A percentile compares a stretch with the other conserved stretches of the same genome.
Conservation (phyloP, 2,888 invertebrate species). For the Amaurobius ferox region DNA sequence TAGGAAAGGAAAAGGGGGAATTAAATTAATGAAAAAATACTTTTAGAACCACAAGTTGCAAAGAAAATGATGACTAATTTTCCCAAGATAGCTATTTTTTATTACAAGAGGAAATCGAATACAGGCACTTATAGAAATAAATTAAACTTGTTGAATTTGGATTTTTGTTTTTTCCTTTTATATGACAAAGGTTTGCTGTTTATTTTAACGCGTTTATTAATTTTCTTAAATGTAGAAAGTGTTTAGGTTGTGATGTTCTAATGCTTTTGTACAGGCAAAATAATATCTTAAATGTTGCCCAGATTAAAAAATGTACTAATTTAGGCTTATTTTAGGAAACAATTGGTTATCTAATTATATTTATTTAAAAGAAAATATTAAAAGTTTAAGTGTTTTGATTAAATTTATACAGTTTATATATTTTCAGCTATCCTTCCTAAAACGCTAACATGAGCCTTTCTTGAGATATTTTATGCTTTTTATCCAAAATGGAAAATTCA, state of each 20-base stretch:
- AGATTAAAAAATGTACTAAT: neutral
- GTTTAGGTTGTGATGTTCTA: neutral
- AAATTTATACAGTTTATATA: too few relatives aligned
- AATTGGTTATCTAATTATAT: neutral
- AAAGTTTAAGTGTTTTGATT: too few relatives aligned
- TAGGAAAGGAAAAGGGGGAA: constrained; percentile 15
- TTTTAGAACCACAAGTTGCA: constrained; percentile 26
- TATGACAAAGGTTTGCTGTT: constrained; percentile 31
- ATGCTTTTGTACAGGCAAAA: neutral
- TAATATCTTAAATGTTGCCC: neutral
- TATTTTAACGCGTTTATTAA: constrained; percentile 64
- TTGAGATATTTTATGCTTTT: too few relatives aligned
- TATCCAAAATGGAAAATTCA: too few relatives aligned
- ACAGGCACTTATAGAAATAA: constrained; percentile 48
- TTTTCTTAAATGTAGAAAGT: constrained; percentile 11
- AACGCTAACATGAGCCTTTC: too few relatives aligned
- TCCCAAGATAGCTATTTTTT: constrained; percentile 46
- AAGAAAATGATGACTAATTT: constrained; percentile 72
- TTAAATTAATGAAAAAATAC: constrained; percentile 36
- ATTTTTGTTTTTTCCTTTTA: constrained; percentile 23
- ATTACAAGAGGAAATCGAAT: constrained; percentile 24
- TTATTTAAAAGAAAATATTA: neutral
- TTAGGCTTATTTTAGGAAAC: neutral
- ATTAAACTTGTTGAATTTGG: constrained; percentile 69
- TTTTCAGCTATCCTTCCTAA: too few relatives aligned